These are phyloP conservation scores for Nipponia nippon DNA, from an alignment of 2,113 vertebrate species.

Conservation along the genomic window DNA sequence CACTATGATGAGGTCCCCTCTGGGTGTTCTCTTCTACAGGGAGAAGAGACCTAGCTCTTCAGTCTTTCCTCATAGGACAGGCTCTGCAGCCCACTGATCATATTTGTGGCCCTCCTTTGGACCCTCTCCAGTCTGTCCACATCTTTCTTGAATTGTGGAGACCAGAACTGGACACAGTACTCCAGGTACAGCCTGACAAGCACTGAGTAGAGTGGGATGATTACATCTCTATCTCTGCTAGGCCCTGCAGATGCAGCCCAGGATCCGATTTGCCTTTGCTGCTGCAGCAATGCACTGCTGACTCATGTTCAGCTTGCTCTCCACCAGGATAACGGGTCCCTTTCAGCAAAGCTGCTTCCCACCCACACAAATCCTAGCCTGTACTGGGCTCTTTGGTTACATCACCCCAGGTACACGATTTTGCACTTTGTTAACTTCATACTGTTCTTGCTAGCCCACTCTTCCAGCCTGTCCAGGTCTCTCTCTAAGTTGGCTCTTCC, in stretches of 20 bases:
- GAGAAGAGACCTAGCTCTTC: neutral
- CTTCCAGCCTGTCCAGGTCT: neutral
- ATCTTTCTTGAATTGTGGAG: neutral
- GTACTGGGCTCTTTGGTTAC: neutral
- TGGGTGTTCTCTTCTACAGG: neutral
- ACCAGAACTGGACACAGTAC: neutral
- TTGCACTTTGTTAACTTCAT: neutral
- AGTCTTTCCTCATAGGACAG: neutral
- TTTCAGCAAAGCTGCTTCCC: neutral
- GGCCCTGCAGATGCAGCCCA: neutral
- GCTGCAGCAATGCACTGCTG: rapidly evolving
- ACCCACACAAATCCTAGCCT: neutral
- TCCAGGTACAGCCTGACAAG: neutral
- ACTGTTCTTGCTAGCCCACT: neutral
- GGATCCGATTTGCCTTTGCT: neutral
- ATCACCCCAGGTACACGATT: neutral
- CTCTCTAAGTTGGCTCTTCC: neutral
- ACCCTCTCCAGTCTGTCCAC: neutral
- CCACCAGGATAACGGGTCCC: neutral
- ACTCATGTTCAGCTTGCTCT: neutral
- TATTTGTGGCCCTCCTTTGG: neutral
- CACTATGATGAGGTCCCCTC: too few relatives aligned
- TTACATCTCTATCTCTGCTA: neutral
- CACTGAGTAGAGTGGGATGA: neutral
- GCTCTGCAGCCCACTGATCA: neutral